Base-by-base conservation (phyloP, 37 sponge, comb jelly and placozoan genomes). In the Geodia barretti region DNA sequence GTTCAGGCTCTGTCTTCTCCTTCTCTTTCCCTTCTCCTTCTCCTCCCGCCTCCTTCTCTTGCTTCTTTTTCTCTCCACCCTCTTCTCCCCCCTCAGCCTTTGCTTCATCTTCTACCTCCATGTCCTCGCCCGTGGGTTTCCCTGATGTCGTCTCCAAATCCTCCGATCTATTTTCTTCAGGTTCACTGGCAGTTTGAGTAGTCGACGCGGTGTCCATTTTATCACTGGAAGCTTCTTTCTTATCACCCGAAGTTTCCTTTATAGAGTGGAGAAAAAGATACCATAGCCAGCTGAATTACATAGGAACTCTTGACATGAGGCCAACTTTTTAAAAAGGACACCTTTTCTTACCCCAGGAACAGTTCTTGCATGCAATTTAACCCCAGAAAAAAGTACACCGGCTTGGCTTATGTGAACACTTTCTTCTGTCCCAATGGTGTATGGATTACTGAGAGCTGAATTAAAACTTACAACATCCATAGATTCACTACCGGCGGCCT, bases 1-100 rank as follows among this genome's bases (percentile, higher is more conserved):
- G 87, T 40, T 93, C 96, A 33, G 75, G 60, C 43, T 82, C 86
- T 43, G 40, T 68, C 32, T 82, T 79, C 86, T 93, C 87, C 72
- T 87, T 77, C 39, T 83, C 68, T 38, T 65, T 84, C 29, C 87
- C 60, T 30, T 43, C 76, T 25, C 26, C 69, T 24, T 38, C 74
- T 30, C 26, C 69, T n/a, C 33, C 72, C 59, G 77, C 79, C 26
- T 61, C 60, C 32, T 60, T 70, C 67, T 78, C 28, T 3, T 62
- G 39, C 67, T 70, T 70, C 59, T 79, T 41, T 1, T 40, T 62
- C 4, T 39, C 63, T 64, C n/a, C 38, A 14, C 38, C 75, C 36
- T 59, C 42, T 8, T 20, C 75, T 41, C 33, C 35, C 36, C 34
- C 67, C 40, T 76, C 78, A 34, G 58, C 64, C 38, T 84, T 77